These are phyloP conservation scores for Clinocottus analis DNA, from an alignment of 2,113 vertebrate species.

Conservation along the genomic window DNA sequence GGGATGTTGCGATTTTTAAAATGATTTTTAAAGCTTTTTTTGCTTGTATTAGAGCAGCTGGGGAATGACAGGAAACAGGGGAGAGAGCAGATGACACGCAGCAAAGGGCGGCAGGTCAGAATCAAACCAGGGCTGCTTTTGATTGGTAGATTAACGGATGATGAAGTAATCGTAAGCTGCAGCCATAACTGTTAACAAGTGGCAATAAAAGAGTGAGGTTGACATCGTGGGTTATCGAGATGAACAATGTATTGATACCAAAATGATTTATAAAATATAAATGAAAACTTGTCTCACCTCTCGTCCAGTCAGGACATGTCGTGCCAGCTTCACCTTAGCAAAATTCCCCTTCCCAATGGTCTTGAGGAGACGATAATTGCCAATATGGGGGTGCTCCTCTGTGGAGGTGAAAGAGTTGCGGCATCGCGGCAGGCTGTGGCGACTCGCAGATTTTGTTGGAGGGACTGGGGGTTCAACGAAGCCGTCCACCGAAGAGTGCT, in stretches of 20 bases:
- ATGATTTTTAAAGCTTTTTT: not conserved
- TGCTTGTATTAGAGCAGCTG: not conserved
- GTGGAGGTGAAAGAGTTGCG: conserved; percentile 93
- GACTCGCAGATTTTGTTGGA: conserved; percentile 91
- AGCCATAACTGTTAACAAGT: not conserved
- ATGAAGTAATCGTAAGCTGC: not conserved
- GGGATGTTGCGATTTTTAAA: not conserved
- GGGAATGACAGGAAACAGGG: not conserved
- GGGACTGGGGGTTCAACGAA: conserved; percentile 88
- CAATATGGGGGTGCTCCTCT: conserved; percentile 93
- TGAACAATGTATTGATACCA: not conserved
- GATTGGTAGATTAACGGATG: not conserved
- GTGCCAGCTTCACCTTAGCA: conserved; percentile 95
- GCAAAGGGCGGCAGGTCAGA: not conserved
- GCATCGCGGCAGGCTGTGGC: conserved; percentile 92
- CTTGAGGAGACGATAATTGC: conserved; percentile 95
- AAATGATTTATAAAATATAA: not conserved
- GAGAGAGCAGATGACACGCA: not conserved
- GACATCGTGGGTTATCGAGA: not conserved
- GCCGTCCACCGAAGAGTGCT: conserved; percentile 95
- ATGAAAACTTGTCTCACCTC: conserved; percentile 85
- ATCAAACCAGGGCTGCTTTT: not conserved
- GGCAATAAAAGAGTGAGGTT: not conserved
- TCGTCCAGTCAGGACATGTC: conserved; percentile 94
- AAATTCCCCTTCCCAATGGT: conserved; percentile 98